These are phyloP conservation scores for Oryzias woworae DNA, from an alignment of 2,113 vertebrate species.

Conservation along the genomic window DNA sequence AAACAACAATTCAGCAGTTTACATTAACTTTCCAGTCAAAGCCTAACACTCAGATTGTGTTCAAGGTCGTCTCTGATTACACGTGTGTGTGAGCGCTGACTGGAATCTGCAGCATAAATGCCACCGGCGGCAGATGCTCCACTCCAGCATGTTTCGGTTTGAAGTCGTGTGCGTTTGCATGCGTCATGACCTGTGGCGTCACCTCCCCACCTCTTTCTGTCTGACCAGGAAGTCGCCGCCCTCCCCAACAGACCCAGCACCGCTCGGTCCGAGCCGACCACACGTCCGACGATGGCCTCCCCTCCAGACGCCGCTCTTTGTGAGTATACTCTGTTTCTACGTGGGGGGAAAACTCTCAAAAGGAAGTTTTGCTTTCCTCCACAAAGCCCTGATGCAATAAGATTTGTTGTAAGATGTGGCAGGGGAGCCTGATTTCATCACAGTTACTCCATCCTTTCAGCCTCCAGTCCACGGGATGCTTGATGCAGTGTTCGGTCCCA, in stretches of 20 bases:
- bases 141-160: conserved; percentile 25
- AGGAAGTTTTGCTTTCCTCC: neutral
- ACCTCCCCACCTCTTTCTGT: conserved; percentile 17
- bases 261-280: conserved; percentile 10
- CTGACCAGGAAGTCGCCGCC: conserved; percentile 65
- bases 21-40: conserved; percentile 36
- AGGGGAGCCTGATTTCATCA: conserved; percentile 35
- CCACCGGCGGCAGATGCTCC: neutral
- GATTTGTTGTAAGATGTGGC: neutral
- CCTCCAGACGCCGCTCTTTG: conserved; percentile 22
- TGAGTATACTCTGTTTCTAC: conserved; percentile 47
- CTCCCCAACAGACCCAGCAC: conserved; percentile 24
- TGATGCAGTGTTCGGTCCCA: conserved; percentile 39
- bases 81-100: conserved; percentile 11
- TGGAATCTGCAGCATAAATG: conserved; percentile 15
- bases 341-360: neutral
- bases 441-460: conserved; percentile 20
- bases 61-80: conserved; percentile 50
- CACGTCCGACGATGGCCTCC: conserved; percentile 45
- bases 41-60: conserved; percentile 12
- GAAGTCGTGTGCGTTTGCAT: neutral
- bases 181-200: conserved; percentile 1
- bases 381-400: conserved; percentile 1
- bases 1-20: conserved; percentile 63
- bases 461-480: conserved; percentile 2